A percentile compares a stretch with the other conserved stretches of the same genome.
Evolutionary conservation across 2,113 vertebrate species (phyloP).

Genomic region (Bubo blakistoni): DNA sequence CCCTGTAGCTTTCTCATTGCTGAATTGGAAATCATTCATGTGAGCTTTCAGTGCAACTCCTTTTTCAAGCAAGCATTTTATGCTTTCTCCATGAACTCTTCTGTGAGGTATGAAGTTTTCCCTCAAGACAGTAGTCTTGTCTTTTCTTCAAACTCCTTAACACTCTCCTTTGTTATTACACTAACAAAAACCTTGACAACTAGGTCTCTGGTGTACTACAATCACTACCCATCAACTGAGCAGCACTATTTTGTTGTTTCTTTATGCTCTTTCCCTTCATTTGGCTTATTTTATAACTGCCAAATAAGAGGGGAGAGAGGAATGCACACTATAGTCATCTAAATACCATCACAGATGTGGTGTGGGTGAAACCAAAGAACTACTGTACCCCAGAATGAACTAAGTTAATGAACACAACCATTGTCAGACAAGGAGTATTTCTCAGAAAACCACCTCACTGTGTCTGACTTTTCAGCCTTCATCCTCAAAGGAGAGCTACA

Average conservation of each 20-base stretch:
- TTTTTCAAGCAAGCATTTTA: not conserved
- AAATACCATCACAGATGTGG: not conserved
- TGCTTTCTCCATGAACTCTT: not conserved
- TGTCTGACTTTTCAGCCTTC: not conserved
- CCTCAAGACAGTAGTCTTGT: not conserved
- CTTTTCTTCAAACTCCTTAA: conserved; percentile 14
- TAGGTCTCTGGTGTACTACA: not conserved
- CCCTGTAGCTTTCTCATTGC: not conserved
- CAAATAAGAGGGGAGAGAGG: not conserved
- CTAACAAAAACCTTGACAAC: conserved; percentile 4
- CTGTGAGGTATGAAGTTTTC: not conserved
- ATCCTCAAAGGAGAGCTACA: not conserved
- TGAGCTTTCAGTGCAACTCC: not conserved
- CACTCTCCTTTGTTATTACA: not conserved
- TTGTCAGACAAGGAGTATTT: not conserved
- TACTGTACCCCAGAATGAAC: not conserved
- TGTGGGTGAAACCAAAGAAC: not conserved
- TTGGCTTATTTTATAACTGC: not conserved
- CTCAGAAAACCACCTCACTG: not conserved
- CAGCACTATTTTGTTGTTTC: not conserved
- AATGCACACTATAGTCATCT: not conserved
- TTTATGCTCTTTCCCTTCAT: not conserved
- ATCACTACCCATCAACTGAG: not conserved
- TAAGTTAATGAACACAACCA: not conserved
- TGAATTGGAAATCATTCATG: not conserved